Conservation (phyloP, 2,113 vertebrate species). For the Urocolius indicus region DNA sequence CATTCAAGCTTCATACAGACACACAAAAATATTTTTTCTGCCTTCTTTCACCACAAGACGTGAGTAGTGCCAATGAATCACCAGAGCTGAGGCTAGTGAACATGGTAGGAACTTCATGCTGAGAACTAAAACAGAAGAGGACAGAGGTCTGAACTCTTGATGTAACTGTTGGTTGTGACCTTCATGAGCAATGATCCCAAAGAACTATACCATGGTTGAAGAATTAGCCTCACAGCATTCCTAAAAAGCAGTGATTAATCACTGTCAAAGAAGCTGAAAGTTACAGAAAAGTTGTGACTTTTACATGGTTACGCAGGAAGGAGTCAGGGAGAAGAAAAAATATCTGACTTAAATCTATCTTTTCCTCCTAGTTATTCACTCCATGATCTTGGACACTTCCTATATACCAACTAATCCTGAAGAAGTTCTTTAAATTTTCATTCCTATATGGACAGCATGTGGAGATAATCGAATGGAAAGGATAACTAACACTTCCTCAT, state of each 20-base stretch:
- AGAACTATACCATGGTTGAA: background rate
- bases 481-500: background rate
- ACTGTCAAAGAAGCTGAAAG: background rate
- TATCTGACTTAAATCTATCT: background rate
- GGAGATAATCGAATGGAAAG: background rate
- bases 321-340: background rate
- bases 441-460: rapidly evolving
- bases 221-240: background rate
- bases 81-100: background rate
- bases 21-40: background rate
- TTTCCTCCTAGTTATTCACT: background rate
- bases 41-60: background rate
- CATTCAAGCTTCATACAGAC: background rate
- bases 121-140: background rate
- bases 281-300: background rate
- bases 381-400: background rate
- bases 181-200: background rate
- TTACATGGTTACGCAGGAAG: background rate
- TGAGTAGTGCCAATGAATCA: background rate
- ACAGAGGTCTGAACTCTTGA: background rate
- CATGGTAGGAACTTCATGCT: background rate
- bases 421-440: background rate
- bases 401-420: background rate
- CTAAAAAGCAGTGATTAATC: background rate
- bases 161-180: background rate